A percentile compares a stretch with the other conserved stretches of the same genome.
phyloP scores from a whole-genome alignment of 2,113 vertebrate genomes.

The Saccopteryx bilineata region DNA sequence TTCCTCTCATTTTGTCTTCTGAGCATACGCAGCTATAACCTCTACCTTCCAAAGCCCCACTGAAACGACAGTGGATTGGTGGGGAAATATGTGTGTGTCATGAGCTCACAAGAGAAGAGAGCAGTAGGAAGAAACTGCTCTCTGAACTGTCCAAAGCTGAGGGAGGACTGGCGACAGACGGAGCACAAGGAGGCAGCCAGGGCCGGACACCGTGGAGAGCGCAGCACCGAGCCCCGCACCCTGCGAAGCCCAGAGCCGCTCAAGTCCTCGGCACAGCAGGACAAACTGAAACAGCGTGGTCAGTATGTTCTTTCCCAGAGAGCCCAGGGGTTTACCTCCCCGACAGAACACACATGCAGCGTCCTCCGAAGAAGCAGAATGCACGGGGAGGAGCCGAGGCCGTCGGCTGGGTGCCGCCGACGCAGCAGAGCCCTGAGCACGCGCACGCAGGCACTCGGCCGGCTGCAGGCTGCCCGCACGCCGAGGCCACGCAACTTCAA shows the following conservation, averaged over 20 bases:
- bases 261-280: neutral
- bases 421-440: neutral
- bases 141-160: neutral
- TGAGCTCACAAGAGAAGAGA: neutral
- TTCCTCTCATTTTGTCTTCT: neutral
- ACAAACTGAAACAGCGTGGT: neutral
- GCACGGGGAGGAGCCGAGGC: neutral
- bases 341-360: neutral
- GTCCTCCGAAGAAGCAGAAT: neutral
- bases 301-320: neutral
- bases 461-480: neutral
- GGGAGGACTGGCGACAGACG: neutral
- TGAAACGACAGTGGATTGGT: neutral
- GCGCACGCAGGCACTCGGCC: rapidly evolving
- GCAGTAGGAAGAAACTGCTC: neutral
- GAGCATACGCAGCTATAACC: neutral
- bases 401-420: rapidly evolving
- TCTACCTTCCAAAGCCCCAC: neutral
- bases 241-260: neutral
- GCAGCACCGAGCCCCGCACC: rapidly evolving
- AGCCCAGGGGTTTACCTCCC: neutral
- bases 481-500: neutral
- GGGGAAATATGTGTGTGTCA: neutral
- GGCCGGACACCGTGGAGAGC: rapidly evolving
- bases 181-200: neutral